A percentile compares a stretch with the other conserved stretches of the same genome.
Evolutionary conservation across 1,140 invertebrate species (phyloP).

Genomic region (Eriocheir sinensis): DNA sequence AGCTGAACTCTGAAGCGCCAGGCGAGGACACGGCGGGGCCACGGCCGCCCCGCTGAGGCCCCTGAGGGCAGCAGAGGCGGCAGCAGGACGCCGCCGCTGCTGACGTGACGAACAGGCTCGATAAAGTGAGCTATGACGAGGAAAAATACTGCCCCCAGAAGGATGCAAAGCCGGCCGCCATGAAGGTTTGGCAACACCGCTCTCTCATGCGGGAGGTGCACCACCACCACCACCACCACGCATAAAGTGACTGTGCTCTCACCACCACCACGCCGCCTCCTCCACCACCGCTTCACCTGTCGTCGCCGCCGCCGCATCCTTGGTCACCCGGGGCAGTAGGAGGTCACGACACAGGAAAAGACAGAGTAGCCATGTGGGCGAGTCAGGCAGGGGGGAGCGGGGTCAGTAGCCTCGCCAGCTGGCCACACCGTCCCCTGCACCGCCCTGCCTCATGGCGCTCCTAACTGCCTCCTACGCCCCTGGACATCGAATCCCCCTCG

Average conservation of each 20-base stretch:
- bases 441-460: conserved; percentile 9
- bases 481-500: too few relatives aligned
- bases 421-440: not conserved
- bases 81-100: not conserved
- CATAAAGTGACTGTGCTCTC: conserved; percentile 23
- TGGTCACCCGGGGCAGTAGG: not conserved
- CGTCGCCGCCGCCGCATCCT: not conserved
- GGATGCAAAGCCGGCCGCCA: not conserved
- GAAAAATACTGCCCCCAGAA: not conserved
- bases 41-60: not conserved
- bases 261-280: not conserved
- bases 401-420: conserved; percentile 19
- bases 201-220: conserved; percentile 16
- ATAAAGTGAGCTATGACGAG: not conserved
- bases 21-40: not conserved
- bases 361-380: not conserved
- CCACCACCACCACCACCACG: conserved; percentile 9
- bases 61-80: not conserved
- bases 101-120: not conserved
- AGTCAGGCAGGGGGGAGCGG: not conserved
- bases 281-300: not conserved
- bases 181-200: not conserved
- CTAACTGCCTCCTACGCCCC: not conserved
- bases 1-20: not conserved
- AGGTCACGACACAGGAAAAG: not conserved